Conservation (phyloP, 1,140 invertebrate genomes). For the Chironomus striatipennis region DNA sequence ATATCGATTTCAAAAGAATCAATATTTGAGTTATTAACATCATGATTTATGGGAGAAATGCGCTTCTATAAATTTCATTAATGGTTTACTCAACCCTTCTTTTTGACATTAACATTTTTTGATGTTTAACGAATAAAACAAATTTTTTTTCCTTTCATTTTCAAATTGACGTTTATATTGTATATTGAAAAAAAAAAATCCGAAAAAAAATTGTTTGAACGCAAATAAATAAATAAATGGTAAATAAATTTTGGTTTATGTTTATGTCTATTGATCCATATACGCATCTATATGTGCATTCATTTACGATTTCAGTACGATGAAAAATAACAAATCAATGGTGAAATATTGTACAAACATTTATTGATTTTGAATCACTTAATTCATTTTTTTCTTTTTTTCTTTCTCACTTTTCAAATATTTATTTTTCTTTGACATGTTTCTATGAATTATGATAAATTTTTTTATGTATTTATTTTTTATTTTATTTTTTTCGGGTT, state of each 20-base stretch:
- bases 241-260: neutral
- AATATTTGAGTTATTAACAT: too few relatives aligned
- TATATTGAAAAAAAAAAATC: too few relatives aligned
- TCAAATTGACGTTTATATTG: too few relatives aligned
- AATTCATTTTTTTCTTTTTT: neutral
- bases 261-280: constrained; percentile 22
- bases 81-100: too few relatives aligned
- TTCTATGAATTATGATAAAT: neutral
- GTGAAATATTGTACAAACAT: constrained; percentile 15
- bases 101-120: too few relatives aligned
- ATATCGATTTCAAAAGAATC: too few relatives aligned
- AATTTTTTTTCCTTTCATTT: too few relatives aligned
- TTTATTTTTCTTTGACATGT: neutral
- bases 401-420: neutral
- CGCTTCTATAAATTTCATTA: too few relatives aligned
- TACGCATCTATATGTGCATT: neutral
- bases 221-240: constrained; percentile 6
- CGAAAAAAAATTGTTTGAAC: neutral
- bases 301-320: neutral
- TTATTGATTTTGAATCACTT: constrained; percentile 4
- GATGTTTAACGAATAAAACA: too few relatives aligned
- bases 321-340: neutral
- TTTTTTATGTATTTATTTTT: neutral
- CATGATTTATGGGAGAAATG: too few relatives aligned
- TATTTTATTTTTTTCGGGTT: neutral